Evolutionary conservation across 2,888 invertebrate genomes (phyloP), one percentile per base, ranked within the genome.

Genomic region (Agriotes lineatus): DNA sequence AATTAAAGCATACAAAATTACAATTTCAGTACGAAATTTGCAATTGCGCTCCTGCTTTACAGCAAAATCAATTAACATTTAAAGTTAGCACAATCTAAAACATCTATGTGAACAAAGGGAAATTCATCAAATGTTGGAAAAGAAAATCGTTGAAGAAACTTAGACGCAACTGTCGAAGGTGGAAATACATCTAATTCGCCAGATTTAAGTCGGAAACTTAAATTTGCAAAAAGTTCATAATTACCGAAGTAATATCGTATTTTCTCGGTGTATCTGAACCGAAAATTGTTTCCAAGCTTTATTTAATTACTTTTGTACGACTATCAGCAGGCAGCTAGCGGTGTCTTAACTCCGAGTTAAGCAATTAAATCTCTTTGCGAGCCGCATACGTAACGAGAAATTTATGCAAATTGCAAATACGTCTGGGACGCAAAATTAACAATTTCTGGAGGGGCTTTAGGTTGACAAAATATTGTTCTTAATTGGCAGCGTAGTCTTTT

Each of bases 311-410:
- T 78, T 77, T 74, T 76, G 76, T 78, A 78, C 79, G 80, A 78
- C 79, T 79, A 79, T 78, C 78, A 78, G 77, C 74, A 70, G 69
- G 71, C 73, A 72, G 76, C 76, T 75, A 76, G 78, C 78, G 76
- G 76, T 77, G 80, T 80, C 81, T 81, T 80, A 80, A 80, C 80
- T 80, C 79, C 78, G 79, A 78, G 79, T 79, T 79, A 78, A 80
- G 80, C 81, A 81, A 81, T 81, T 81, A 81, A 81, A 80, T 79
- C 80, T 80, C 80, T 80, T 80, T 79, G 81, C 80, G 79, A 77
- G 78, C 77, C 80, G 81, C 80, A 81, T 81, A 81, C 81, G 78
- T 80, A 81, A 81, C 78, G 80, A 81, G 75, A 75, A 78, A 80
- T 81, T 81, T 81, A 81, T 81, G 81, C 79, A 81, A 81, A 81